phyloP scores from a whole-genome alignment of 2,113 vertebrate genomes.

The Athene cunicularia region DNA sequence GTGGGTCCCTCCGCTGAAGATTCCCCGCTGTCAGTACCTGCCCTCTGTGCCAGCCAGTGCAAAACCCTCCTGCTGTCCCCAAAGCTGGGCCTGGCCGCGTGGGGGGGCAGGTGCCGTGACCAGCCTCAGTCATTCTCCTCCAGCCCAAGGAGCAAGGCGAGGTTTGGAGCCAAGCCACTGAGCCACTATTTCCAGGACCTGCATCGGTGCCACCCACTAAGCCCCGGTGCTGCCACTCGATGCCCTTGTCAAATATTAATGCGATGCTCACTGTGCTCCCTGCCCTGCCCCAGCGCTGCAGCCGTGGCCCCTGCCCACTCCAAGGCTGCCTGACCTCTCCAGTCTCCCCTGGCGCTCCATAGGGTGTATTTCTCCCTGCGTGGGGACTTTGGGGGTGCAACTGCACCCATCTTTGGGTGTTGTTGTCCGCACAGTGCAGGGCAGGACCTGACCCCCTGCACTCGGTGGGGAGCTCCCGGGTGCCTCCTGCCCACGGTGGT shows the following conservation, averaged over 20 bases:
- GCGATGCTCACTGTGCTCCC: neutral
- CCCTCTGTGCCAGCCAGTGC: neutral
- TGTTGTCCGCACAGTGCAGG: neutral
- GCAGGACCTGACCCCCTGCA: neutral
- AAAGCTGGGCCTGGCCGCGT: neutral
- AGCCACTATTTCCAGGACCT: neutral
- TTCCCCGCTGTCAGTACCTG: neutral
- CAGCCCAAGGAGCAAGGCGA: neutral
- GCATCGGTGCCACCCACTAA: neutral
- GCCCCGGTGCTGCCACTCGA: neutral
- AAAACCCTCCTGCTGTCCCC: neutral
- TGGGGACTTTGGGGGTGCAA: neutral
- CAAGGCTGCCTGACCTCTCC: neutral
- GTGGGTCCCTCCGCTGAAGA: neutral
- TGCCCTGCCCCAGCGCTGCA: neutral
- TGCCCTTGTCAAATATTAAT: conserved; percentile 42
- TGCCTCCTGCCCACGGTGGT: neutral
- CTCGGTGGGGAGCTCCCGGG: rapidly evolving
- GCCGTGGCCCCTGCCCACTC: neutral
- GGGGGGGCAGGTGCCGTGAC: rapidly evolving
- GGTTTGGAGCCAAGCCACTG: neutral
- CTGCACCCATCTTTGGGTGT: neutral
- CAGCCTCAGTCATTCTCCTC: neutral
- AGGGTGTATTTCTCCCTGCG: neutral
- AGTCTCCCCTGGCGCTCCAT: rapidly evolving